phyloP scores from a whole-genome alignment of 2,797 vertebrate genomes.

The Pangasius krempfi region DNA sequence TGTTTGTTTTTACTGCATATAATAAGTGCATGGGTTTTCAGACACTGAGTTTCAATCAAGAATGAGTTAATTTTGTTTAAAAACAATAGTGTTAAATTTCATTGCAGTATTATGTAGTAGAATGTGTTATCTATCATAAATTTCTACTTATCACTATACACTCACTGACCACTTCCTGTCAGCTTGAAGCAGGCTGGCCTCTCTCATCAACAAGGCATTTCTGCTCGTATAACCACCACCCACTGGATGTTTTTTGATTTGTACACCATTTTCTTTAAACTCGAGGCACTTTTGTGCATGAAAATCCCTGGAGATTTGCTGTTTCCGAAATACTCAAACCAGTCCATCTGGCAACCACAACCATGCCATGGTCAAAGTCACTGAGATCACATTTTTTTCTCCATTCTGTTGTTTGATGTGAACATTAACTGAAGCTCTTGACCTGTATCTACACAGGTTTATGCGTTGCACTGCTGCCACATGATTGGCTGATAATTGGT shows the following conservation, averaged over 20 bases:
- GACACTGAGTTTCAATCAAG: neutral
- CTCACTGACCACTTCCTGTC: neutral
- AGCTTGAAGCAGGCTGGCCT: neutral
- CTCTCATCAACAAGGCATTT: neutral
- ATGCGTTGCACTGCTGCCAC: neutral
- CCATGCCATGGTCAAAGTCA: too few relatives aligned
- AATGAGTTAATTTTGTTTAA: neutral
- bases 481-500: neutral
- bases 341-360: neutral
- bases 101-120: neutral
- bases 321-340: neutral
- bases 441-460: neutral
- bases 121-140: neutral
- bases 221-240: neutral
- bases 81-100: neutral
- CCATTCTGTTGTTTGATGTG: neutral
- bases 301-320: neutral
- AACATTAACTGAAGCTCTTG: neutral
- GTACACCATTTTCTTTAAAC: neutral
- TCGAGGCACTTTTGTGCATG: neutral
- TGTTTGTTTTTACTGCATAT: neutral
- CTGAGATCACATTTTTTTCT: neutral
- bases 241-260: neutral
- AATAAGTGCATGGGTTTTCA: neutral
- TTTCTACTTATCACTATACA: neutral